Conservation (phyloP, 2,113 vertebrate genomes). For the Pollachius pollachius region DNA sequence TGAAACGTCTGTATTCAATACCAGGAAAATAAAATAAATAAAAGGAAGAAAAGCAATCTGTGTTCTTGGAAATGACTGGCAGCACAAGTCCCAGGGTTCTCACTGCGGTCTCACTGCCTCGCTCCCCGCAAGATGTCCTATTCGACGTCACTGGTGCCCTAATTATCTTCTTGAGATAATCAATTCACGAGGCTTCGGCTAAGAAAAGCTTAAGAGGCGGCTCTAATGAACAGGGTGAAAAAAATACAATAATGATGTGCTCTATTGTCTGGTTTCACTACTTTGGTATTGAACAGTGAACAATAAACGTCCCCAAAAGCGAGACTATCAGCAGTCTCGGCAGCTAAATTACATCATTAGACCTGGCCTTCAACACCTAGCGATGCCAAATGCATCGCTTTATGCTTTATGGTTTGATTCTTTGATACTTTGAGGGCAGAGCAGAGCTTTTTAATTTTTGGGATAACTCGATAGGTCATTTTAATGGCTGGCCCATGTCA, state of each 20-base stretch:
- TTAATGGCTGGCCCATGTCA: too few relatives aligned
- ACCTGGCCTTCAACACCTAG: constrained; percentile 40
- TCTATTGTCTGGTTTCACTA: constrained; percentile 58
- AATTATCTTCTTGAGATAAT: constrained; percentile 65
- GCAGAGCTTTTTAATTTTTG: too few relatives aligned
- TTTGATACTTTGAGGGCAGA: too few relatives aligned
- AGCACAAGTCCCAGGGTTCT: constrained; percentile 16
- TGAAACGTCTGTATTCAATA: constrained; percentile 38
- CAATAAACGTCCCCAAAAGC: too few relatives aligned
- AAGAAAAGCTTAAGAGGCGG: constrained; percentile 55
- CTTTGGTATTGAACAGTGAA: background rate
- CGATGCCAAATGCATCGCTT: too few relatives aligned
- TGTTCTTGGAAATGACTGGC: constrained; percentile 51
- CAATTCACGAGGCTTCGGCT: constrained; percentile 42
- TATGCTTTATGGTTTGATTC: too few relatives aligned
- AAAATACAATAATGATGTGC: constrained; percentile 59
- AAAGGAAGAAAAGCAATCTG: background rate
- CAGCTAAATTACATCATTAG: too few relatives aligned
- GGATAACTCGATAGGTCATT: too few relatives aligned
- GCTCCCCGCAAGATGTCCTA: constrained; percentile 24
- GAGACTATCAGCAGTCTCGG: too few relatives aligned
- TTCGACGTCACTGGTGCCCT: constrained; percentile 52
- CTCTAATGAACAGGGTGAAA: constrained; percentile 41
- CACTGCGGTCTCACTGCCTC: constrained; percentile 35
- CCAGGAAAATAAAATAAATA: constrained; percentile 26